Conservation (phyloP, 2,888 invertebrate genomes). For the Heteropelma amictum region DNA sequence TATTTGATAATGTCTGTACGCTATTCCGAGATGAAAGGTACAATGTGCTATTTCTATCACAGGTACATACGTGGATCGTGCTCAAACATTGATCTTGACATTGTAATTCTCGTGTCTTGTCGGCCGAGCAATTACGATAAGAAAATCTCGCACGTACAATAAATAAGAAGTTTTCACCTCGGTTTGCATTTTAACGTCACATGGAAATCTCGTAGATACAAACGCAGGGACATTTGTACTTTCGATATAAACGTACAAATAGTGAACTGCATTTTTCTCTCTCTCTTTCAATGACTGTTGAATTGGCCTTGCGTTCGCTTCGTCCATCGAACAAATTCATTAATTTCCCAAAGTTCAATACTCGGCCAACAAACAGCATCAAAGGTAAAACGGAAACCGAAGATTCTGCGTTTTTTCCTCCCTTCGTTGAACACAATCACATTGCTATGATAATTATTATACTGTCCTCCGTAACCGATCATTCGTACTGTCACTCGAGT, state of each 20-base stretch:
- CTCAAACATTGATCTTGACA: no score
- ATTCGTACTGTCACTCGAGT: constrained; percentile 35
- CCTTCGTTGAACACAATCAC: constrained; percentile 45
- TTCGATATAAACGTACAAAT: constrained; percentile 27
- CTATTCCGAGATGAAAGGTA: constrained; percentile 60
- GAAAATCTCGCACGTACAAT: no score
- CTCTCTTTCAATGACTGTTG: constrained; percentile 8
- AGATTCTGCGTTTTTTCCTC: constrained; percentile 24
- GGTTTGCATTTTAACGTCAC: no score
- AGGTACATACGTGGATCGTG: constrained; percentile 69
- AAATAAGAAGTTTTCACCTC: no score
- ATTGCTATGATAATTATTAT: constrained; percentile 36
- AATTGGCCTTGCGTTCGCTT: constrained; percentile 17
- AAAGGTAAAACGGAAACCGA: constrained; percentile 12
- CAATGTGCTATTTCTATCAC: constrained; percentile 71
- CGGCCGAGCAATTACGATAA: no score
- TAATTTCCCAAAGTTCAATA: no score
- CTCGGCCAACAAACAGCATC: no score
- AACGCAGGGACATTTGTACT: constrained; percentile 27
- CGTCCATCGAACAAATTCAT: constrained; percentile 1
- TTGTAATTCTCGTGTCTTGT: no score
- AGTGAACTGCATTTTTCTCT: constrained; percentile 1
- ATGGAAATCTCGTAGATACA: constrained; percentile 12
- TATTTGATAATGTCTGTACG: constrained; percentile 51
- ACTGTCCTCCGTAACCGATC: constrained; percentile 28